These are phyloP conservation scores for Hydrocynus forskahlii DNA, from an alignment of 2,797 vertebrate genomes.

Conservation along the genomic window DNA sequence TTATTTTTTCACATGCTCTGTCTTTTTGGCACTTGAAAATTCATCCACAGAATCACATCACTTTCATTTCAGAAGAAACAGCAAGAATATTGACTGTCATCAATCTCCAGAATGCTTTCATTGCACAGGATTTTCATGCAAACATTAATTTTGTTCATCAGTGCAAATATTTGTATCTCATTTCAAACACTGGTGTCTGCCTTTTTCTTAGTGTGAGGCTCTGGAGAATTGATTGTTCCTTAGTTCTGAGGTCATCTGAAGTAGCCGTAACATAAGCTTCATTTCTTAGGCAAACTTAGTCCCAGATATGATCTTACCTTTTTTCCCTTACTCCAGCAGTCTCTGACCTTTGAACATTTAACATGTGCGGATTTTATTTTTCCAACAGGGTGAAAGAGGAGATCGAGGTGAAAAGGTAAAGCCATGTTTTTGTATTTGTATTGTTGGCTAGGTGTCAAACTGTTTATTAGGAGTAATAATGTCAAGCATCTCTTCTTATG, in stretches of 20 bases:
- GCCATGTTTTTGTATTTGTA: background rate
- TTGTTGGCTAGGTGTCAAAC: background rate
- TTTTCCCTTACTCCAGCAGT: slow-evolving; percentile 42
- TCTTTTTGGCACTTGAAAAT: slow-evolving; percentile 6
- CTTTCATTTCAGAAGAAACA: slow-evolving; percentile 10
- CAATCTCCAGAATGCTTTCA: slow-evolving; percentile 18
- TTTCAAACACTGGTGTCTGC: background rate
- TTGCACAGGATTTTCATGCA: slow-evolving; percentile 18
- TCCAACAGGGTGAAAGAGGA: slow-evolving; percentile 92
- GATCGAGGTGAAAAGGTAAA: slow-evolving; percentile 95
- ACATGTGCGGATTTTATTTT: slow-evolving; percentile 68
- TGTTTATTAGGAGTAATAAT: background rate
- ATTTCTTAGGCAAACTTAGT: slow-evolving; percentile 67
- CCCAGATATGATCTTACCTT: slow-evolving; percentile 70
- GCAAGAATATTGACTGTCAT: slow-evolving; percentile 23
- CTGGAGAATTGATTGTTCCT: slow-evolving; percentile 19
- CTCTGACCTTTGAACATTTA: slow-evolving; percentile 53
- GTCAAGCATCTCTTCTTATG: background rate
- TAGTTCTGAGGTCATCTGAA: slow-evolving; percentile 49
- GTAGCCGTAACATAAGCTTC: slow-evolving; percentile 57
- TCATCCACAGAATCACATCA: slow-evolving; percentile 11
- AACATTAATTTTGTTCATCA: slow-evolving; percentile 24
- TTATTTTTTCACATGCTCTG: background rate
- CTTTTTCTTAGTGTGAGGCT: slow-evolving; percentile 10
- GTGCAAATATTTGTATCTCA: slow-evolving; percentile 24